These are phyloP conservation scores for Neopelma chrysocephalum DNA, from an alignment of 2,797 vertebrate species.

Conservation along the genomic window DNA sequence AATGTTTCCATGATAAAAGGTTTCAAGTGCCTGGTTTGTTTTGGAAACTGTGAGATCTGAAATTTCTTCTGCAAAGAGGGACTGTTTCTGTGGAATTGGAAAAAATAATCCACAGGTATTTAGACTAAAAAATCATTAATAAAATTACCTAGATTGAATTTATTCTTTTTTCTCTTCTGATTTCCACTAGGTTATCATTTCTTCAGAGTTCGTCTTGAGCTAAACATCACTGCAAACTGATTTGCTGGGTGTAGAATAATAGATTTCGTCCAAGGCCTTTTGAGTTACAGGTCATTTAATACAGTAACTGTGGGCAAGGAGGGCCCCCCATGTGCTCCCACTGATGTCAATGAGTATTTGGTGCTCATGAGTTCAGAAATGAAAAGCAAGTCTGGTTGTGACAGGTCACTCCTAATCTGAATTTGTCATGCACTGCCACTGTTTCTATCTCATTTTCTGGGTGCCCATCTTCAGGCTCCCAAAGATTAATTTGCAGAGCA, in stretches of 20 bases:
- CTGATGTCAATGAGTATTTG: constrained; percentile 20
- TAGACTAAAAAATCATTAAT: neutral
- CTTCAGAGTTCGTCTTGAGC: neutral
- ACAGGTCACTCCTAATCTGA: constrained; percentile 20
- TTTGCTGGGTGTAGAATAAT: neutral
- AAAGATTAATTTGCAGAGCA: neutral
- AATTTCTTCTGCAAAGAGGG: neutral
- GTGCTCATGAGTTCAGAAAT: neutral
- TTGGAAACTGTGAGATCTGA: neutral
- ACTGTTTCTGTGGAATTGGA: neutral
- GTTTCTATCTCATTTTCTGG: constrained; percentile 6
- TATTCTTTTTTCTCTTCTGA: neutral
- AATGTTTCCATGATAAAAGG: neutral
- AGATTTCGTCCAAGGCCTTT: constrained; percentile 18
- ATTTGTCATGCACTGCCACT: constrained; percentile 1
- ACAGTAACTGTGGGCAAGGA: neutral
- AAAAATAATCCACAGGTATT: neutral
- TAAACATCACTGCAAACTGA: constrained; percentile 5
- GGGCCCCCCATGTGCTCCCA: neutral
- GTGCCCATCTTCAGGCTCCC: neutral
- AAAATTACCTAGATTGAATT: neutral
- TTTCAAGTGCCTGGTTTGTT: neutral
- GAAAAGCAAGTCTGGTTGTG: neutral
- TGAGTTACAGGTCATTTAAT: constrained; percentile 35
- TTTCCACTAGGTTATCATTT: neutral